phyloP scores from a whole-genome alignment of 1,140 invertebrate genomes.

The Coelopa frigida region DNA sequence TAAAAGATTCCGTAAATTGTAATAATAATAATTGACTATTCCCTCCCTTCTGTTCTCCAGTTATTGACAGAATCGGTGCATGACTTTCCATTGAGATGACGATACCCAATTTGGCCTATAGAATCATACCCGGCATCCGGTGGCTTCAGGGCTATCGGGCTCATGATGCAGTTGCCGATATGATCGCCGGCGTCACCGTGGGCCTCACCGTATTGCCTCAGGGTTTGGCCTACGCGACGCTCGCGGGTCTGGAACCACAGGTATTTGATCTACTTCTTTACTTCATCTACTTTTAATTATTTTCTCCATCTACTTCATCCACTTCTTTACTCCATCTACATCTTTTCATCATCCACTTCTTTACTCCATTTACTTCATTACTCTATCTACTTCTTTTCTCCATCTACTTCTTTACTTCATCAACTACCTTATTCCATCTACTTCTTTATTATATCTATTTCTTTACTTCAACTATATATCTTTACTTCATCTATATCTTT shows the following conservation, averaged over 20 bases:
- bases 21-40: no score
- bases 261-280: conserved; percentile 27
- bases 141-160: conserved; percentile 67
- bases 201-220: conserved; percentile 85
- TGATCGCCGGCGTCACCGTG: conserved; percentile 77
- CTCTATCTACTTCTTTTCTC: background rate
- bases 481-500: no score
- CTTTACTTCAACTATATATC: conserved; percentile 13
- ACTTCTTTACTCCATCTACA: background rate
- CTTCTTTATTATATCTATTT: background rate
- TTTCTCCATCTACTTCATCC: background rate
- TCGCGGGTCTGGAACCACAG: conserved; percentile 74
- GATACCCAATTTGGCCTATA: conserved; percentile 20
- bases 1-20: no score
- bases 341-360: background rate
- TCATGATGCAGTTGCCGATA: conserved; percentile 63
- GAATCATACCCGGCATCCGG: conserved; percentile 53
- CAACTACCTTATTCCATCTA: background rate
- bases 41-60: background rate
- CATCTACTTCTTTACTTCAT: background rate
- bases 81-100: conserved; percentile 16
- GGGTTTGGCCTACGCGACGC: conserved; percentile 75
- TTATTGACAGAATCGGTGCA: background rate
- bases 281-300: background rate
- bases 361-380: background rate